These are phyloP conservation scores for Molossus alvarezi DNA, from an alignment of 2,797 vertebrate genomes.

Conservation along the genomic window DNA sequence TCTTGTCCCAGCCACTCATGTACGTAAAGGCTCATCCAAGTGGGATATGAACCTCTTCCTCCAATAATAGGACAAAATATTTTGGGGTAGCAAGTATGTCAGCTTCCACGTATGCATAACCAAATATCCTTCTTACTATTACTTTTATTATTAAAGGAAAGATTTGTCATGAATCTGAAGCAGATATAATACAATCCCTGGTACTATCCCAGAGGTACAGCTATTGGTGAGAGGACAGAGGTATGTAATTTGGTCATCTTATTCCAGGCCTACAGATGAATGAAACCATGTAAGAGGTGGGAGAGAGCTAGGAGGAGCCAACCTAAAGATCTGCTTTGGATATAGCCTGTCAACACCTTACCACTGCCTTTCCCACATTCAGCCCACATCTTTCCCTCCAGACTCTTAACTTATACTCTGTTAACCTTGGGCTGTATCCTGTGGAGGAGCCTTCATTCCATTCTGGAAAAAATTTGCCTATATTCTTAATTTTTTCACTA, in stretches of 20 bases:
- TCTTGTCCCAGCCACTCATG: constrained; percentile 97
- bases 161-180: neutral
- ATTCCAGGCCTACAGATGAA: neutral
- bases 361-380: neutral
- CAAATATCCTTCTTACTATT: neutral
- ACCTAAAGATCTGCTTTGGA: neutral
- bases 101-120: constrained; percentile 90
- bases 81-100: constrained; percentile 89
- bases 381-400: neutral
- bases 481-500: constrained; percentile 5
- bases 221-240: constrained; percentile 30
- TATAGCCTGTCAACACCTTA: too few relatives aligned
- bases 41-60: constrained; percentile 96
- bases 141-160: constrained; percentile 25
- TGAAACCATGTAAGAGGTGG: neutral
- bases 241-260: neutral
- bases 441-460: neutral
- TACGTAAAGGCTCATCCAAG: constrained; percentile 98
- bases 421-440: neutral
- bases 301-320: neutral
- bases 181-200: neutral
- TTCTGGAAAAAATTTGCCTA: neutral
- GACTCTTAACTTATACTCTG: neutral
- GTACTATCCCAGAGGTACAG: neutral
- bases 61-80: constrained; percentile 94